Conservation (phyloP, 2,113 vertebrate species). For the Notechis scutatus region DNA sequence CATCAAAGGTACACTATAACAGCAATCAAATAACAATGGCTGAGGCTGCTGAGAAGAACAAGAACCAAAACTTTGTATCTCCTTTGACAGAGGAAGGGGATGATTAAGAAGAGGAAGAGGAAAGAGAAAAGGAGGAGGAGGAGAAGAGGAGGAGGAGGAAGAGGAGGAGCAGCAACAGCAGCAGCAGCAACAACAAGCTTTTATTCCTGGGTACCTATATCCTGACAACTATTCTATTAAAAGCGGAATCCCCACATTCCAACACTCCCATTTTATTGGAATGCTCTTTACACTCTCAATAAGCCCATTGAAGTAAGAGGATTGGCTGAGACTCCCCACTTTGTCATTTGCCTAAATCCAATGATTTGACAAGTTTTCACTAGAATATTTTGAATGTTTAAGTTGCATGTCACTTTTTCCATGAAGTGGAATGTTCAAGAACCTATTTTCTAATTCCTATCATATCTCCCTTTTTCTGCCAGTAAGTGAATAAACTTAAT, state of each 20-base stretch:
- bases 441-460: neutral
- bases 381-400: slow-evolving; percentile 35
- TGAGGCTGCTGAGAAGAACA: neutral
- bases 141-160: no score
- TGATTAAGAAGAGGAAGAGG: neutral
- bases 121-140: neutral
- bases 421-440: neutral
- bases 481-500: slow-evolving; percentile 27
- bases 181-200: neutral
- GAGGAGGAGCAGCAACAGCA: no score
- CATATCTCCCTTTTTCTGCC: neutral
- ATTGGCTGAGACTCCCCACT: neutral
- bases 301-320: neutral
- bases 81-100: neutral
- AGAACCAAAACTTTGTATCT: neutral
- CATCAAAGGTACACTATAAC: neutral
- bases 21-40: neutral
- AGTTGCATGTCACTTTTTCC: neutral
- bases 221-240: neutral
- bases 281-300: neutral
- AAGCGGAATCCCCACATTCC: neutral
- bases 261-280: neutral
- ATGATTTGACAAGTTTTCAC: slow-evolving; percentile 29
- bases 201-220: neutral
- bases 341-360: slow-evolving; percentile 31